phyloP scores from a whole-genome alignment of 1,140 invertebrate species.

The Magallana angulata region DNA sequence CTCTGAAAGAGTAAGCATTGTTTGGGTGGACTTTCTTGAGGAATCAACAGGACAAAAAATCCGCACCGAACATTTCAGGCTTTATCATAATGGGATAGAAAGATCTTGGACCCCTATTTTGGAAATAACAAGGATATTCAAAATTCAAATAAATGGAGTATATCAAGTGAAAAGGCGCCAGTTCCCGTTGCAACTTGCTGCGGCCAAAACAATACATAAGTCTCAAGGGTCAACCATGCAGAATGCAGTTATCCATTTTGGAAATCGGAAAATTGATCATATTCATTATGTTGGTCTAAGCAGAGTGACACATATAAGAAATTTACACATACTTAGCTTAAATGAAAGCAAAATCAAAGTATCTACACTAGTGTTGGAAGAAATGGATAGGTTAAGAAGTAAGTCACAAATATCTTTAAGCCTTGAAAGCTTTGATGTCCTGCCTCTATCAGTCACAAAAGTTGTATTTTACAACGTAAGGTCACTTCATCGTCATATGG shows the following conservation, averaged over 20 bases:
- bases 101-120: not conserved
- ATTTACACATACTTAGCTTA: slow-evolving; percentile 43
- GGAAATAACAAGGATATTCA: slow-evolving; percentile 46
- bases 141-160: not conserved
- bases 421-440: not conserved
- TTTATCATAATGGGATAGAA: slow-evolving; percentile 41
- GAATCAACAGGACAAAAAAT: slow-evolving; percentile 21
- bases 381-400: slow-evolving; percentile 32
- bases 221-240: slow-evolving; percentile 45
- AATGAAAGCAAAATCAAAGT: slow-evolving; percentile 50
- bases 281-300: slow-evolving; percentile 52
- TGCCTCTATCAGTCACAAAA: not conserved
- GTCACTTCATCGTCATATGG: slow-evolving; percentile 33
- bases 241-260: slow-evolving; percentile 35
- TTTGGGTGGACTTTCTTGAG: slow-evolving; percentile 57
- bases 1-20: slow-evolving; percentile 37
- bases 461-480: slow-evolving; percentile 36
- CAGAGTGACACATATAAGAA: slow-evolving; percentile 15
- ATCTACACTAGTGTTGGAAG: slow-evolving; percentile 37
- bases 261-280: slow-evolving; percentile 44
- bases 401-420: slow-evolving; percentile 29
- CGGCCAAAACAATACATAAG: slow-evolving; percentile 50
- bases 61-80: slow-evolving; percentile 52
- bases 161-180: slow-evolving; percentile 29
- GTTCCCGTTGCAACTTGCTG: slow-evolving; percentile 34